A percentile compares a stretch with the other conserved stretches of the same genome.
Evolutionary conservation across 2,888 invertebrate genomes (phyloP).

Genomic region (Machimus rusticus): DNA sequence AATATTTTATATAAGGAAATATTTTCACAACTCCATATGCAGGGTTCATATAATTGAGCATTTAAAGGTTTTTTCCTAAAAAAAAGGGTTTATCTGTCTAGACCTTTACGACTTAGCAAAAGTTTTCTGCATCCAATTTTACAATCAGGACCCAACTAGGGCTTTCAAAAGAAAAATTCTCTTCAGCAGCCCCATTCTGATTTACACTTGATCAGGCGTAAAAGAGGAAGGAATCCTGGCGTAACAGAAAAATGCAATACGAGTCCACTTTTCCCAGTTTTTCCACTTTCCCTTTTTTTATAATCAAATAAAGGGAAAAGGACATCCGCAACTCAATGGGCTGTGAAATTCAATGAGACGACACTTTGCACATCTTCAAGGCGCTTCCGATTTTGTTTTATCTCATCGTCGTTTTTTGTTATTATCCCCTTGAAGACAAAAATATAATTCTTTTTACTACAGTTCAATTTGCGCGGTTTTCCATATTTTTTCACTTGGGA

Average conservation of each 20-base stretch:
- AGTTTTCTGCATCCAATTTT: neutral
- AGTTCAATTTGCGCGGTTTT: neutral
- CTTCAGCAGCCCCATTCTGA: neutral
- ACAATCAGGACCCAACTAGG: neutral
- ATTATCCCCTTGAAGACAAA: conserved; percentile 26
- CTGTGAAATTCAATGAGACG: conserved; percentile 45
- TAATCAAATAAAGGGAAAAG: conserved; percentile 15
- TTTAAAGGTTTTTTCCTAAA: neutral
- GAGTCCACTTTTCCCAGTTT: conserved; percentile 19
- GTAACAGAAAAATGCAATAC: conserved; percentile 19
- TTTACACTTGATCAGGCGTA: neutral
- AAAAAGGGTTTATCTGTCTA: neutral
- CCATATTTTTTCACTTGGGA: neutral
- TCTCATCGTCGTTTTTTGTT: conserved; percentile 41
- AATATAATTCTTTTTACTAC: neutral
- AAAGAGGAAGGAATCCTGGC: neutral
- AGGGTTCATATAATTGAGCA: neutral
- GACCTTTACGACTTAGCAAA: neutral
- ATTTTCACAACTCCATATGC: neutral
- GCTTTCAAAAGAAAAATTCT: neutral
- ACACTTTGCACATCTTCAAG: conserved; percentile 43
- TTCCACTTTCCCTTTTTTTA: neutral
- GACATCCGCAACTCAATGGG: conserved; percentile 33
- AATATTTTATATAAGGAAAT: too few relatives aligned
- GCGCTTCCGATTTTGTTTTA: conserved; percentile 27